phyloP scores from a whole-genome alignment of 64 coral and sea anemone species.

The Stichodactyla mertensii region DNA sequence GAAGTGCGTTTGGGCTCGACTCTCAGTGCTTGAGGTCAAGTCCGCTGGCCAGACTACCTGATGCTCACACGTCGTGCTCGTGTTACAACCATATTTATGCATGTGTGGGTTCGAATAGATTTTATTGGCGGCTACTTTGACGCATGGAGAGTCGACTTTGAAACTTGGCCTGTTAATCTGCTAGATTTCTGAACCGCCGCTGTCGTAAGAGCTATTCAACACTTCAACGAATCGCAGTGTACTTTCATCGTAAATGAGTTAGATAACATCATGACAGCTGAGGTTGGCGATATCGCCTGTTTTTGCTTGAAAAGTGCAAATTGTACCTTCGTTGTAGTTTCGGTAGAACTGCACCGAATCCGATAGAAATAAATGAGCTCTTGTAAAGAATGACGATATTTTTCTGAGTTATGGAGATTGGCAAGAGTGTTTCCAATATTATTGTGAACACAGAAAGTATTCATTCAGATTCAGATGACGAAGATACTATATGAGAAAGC shows the following conservation, averaged over 20 bases:
- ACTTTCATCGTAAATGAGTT: conserved; percentile 27
- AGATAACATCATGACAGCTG: conserved; percentile 18
- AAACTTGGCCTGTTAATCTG: conserved; percentile 17
- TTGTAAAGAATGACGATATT: too few relatives aligned
- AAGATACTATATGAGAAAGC: neutral
- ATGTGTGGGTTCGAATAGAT: conserved; percentile 11
- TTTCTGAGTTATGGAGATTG: too few relatives aligned
- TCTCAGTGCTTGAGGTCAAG: too few relatives aligned
- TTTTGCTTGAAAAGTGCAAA: too few relatives aligned
- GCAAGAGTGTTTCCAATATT: neutral
- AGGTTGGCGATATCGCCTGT: conserved; percentile 11
- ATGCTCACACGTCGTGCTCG: neutral
- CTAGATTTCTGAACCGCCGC: conserved; percentile 8
- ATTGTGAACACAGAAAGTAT: conserved; percentile 21
- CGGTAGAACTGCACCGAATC: too few relatives aligned
- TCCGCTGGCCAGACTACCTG: neutral
- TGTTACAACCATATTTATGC: conserved; percentile 13
- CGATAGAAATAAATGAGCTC: too few relatives aligned
- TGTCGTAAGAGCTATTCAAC: conserved; percentile 24
- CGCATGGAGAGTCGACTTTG: conserved; percentile 3
- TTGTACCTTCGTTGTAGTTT: too few relatives aligned
- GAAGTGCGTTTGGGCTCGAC: too few relatives aligned
- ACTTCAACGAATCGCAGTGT: conserved; percentile 27
- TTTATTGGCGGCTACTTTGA: conserved; percentile 25
- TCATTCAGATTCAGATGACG: conserved; percentile 1